These are phyloP conservation scores for Druceiella hillmani DNA, from an alignment of 2,888 invertebrate genomes.

Conservation along the genomic window DNA sequence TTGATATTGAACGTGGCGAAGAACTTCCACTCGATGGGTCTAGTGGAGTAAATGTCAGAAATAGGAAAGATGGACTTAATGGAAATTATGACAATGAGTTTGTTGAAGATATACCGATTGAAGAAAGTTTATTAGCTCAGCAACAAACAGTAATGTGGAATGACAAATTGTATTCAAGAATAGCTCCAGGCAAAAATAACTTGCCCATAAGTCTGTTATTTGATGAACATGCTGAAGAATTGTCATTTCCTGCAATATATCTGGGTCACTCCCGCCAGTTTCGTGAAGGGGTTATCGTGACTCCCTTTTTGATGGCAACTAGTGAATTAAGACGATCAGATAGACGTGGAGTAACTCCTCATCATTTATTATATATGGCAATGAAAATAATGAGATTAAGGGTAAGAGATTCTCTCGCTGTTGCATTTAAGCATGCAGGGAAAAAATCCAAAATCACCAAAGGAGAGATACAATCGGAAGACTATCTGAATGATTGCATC, in stretches of 20 bases:
- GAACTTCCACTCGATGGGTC: background rate
- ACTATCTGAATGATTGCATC: too few species aligned
- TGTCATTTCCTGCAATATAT: conserved; percentile 31
- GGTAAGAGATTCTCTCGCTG: too few species aligned
- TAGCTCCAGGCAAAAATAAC: conserved; percentile 17
- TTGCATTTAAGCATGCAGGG: too few species aligned
- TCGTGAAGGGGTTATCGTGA: conserved; percentile 22
- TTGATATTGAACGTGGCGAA: conserved; percentile 6
- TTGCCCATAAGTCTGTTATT: conserved; percentile 26
- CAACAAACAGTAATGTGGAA: conserved; percentile 26
- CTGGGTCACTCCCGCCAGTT: conserved; percentile 28
- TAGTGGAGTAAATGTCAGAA: background rate
- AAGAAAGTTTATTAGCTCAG: conserved; percentile 23
- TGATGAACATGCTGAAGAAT: conserved; percentile 31
- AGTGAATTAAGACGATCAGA: too few species aligned
- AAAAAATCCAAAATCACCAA: too few species aligned
- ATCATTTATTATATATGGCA: too few species aligned
- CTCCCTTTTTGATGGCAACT: conserved; percentile 18
- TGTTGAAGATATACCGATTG: conserved; percentile 21
- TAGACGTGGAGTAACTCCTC: too few species aligned
- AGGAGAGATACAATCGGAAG: too few species aligned
- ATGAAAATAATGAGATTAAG: too few species aligned
- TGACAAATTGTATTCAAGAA: conserved; percentile 22
- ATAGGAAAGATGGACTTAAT: conserved; percentile 13
- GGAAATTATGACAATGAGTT: conserved; percentile 17